Base-by-base conservation (phyloP, 1,140 invertebrate genomes). In the Augochlora pura region DNA sequence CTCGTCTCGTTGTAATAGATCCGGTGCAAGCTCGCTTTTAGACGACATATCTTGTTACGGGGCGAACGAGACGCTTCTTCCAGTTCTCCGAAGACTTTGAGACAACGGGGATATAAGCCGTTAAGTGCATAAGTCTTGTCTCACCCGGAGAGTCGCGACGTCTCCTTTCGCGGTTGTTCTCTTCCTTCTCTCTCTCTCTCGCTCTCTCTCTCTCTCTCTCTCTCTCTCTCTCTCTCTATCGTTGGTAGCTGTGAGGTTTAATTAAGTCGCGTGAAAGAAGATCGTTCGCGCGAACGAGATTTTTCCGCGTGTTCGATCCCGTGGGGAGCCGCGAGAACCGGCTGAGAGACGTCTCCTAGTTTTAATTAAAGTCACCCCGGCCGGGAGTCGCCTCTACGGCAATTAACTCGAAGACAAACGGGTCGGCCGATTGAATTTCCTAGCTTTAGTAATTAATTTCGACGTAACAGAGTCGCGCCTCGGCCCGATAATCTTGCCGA, bases 391-490 rank as follows among this genome's bases (percentile, higher is more conserved):
- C 67, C 54, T 78, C 77, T 64, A 46, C 62, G 60, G 78, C 79
- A 84, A 84, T 84, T 80, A 84, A 75, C 62, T 63, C 62, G 65
- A 84, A 84, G 77, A 84, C 74, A 81, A 77, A 81, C 80, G 52
- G 60, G 18, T 10, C 46, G 52, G 39, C 42, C 65, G 77, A 81
- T 85, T 84, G 78, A 85, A 85, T 84, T 85, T 81, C 57, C 83
- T 76, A 76, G 71, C 62, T 77, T 69, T 59, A 69, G 64, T 85
- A 85, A 85, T 85, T 85, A 85, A 71, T 85, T 85, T 85, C 81
- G 54, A 80, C 68, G 63, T 68, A 68, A 81, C 77, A 38, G 54
- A 81, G 62, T 77, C 60, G 25, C 39, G 32, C 32, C 32, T 7
- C 63, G 14, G 14, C 14, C 25, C 8, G 63, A 21, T 66, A 67